phyloP scores from a whole-genome alignment of 2,888 invertebrate species.

The Zootermopsis nevadensis region DNA sequence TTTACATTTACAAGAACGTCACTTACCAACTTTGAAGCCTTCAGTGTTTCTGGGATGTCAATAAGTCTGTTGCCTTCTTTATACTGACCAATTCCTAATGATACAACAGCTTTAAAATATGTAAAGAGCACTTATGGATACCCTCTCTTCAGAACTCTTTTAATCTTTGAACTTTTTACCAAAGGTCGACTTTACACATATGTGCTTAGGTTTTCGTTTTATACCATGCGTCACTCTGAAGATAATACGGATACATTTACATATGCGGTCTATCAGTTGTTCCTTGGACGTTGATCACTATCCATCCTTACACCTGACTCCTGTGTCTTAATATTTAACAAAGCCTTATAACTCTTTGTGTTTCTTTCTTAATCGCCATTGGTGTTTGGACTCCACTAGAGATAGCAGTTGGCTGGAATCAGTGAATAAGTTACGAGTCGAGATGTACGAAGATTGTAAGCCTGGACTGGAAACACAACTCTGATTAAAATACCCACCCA shows the following conservation, averaged over 20 bases:
- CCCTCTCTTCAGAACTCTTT: neutral
- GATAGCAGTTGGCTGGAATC: neutral
- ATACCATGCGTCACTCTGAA: neutral
- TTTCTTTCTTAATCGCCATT: neutral
- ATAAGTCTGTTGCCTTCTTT: neutral
- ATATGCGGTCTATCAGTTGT: neutral
- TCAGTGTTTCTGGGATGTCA: neutral
- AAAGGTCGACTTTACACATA: constrained; percentile 13
- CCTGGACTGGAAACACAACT: neutral
- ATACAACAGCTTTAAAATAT: neutral
- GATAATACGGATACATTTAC: constrained; percentile 3
- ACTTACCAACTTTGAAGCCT: neutral
- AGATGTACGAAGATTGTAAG: neutral
- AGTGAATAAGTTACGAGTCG: neutral
- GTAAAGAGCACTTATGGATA: neutral
- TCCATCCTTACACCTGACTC: neutral
- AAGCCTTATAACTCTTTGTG: neutral
- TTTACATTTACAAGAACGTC: too few relatives aligned
- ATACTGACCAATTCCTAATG: neutral
- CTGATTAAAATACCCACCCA: neutral
- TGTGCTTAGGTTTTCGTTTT: neutral
- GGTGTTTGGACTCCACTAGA: neutral
- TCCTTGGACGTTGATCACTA: constrained; percentile 22
- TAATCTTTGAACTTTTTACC: constrained; percentile 32
- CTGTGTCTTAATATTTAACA: neutral